Percentiles rank a stretch among this genome's conserved stretches.
Evolutionary conservation across 2,888 invertebrate genomes (phyloP).

Genomic region (Eupeodes latifasciatus): DNA sequence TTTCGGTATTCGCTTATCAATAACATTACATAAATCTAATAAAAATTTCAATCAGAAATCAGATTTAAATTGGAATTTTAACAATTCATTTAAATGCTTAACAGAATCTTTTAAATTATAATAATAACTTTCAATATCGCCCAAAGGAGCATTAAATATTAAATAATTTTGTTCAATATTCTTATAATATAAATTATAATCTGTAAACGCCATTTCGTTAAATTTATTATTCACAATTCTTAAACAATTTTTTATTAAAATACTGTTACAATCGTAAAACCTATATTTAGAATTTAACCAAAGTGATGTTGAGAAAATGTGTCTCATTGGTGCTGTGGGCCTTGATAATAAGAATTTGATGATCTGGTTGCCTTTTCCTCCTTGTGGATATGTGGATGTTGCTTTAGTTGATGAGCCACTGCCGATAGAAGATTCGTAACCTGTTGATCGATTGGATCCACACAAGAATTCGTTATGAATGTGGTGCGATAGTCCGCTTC

Average conservation of each 20-base stretch:
- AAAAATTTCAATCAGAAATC: not conserved
- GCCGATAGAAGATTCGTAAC: not conserved
- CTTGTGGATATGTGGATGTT: not conserved
- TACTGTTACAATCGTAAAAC: not conserved
- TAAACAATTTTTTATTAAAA: not conserved
- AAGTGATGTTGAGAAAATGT: not conserved
- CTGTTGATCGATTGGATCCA: not conserved
- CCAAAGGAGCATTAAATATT: not conserved
- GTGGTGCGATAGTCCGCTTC: not conserved
- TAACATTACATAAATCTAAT: not conserved
- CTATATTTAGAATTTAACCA: not conserved
- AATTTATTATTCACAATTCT: not conserved
- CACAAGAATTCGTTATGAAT: not conserved
- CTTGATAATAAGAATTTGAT: not conserved
- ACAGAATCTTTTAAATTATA: not conserved
- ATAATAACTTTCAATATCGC: not conserved
- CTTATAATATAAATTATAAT: not conserved
- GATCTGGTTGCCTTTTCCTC: not conserved
- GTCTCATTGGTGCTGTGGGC: not conserved
- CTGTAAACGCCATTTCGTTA: not conserved
- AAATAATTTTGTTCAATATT: not conserved
- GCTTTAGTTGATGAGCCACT: not conserved
- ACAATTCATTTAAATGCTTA: not conserved
- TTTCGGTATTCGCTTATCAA: not conserved
- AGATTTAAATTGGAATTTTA: not conserved